Conservation (phyloP, 2,888 invertebrate species). For the Pecten maximus region DNA sequence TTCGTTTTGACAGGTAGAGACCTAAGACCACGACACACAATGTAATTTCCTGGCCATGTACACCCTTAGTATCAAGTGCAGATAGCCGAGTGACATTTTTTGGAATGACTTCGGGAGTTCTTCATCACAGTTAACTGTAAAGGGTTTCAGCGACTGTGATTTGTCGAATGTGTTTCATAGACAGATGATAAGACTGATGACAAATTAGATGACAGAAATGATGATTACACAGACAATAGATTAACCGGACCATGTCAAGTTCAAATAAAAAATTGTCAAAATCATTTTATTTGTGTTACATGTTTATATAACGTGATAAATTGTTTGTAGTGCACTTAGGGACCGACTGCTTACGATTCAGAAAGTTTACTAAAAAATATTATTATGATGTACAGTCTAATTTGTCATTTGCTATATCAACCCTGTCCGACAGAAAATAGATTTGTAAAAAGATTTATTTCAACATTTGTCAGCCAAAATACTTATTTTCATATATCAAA, state of each 20-base stretch:
- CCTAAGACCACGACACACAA: background rate
- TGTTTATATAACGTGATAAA: background rate
- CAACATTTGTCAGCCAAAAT: background rate
- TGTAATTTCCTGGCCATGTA: conserved; percentile 16
- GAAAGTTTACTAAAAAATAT: no score
- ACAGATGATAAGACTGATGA: background rate
- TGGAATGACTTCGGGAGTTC: background rate
- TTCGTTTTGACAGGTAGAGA: conserved; percentile 11
- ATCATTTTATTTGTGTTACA: background rate
- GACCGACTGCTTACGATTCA: background rate
- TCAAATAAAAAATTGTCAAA: background rate
- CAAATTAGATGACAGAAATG: background rate
- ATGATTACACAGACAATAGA: background rate
- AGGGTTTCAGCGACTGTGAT: conserved; percentile 6
- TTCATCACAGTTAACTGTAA: background rate
- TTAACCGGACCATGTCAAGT: background rate
- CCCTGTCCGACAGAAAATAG: background rate
- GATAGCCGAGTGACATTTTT: background rate
- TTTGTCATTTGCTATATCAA: no score
- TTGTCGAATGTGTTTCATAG: background rate
- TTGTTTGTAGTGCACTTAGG: background rate
- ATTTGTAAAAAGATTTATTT: background rate
- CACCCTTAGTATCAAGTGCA: background rate
- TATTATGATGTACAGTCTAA: no score
- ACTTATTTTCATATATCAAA: background rate